phyloP scores from a whole-genome alignment of 92 coral and sea anemone species.

The Porites divaricata region DNA sequence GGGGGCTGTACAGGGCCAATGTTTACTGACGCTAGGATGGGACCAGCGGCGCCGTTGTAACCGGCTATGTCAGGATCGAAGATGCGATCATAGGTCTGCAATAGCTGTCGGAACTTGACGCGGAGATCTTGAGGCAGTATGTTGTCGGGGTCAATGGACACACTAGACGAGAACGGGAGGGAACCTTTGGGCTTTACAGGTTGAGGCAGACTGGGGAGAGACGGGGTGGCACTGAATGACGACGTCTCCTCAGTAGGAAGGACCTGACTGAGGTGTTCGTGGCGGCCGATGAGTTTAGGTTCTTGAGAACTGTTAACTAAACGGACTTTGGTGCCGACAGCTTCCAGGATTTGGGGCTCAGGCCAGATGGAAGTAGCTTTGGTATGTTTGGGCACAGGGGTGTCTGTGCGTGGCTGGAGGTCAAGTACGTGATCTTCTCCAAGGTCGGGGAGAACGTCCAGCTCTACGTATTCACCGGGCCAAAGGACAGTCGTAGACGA shows the following conservation, averaged over 20 bases:
- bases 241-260: slow-evolving; percentile 31
- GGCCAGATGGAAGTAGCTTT: slow-evolving; percentile 57
- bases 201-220: slow-evolving; percentile 19
- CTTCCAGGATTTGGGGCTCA: slow-evolving; percentile 56
- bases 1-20: slow-evolving; percentile 56
- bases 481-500: slow-evolving; percentile 54
- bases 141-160: slow-evolving; percentile 57
- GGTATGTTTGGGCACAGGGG: slow-evolving; percentile 3
- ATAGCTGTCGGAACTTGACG: slow-evolving; percentile 34
- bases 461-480: slow-evolving; percentile 70
- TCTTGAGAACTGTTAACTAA: slow-evolving; percentile 45
- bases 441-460: slow-evolving; percentile 57
- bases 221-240: slow-evolving; percentile 1
- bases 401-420: slow-evolving; percentile 53
- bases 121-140: slow-evolving; percentile 35
- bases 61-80: slow-evolving; percentile 44
- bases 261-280: slow-evolving; percentile 55
- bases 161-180: slow-evolving; percentile 28
- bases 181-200: slow-evolving; percentile 19
- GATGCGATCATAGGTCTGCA: slow-evolving; percentile 31
- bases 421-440: slow-evolving; percentile 43
- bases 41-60: slow-evolving; percentile 55
- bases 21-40: slow-evolving; percentile 32
- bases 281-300: slow-evolving; percentile 47
- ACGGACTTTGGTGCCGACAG: slow-evolving; percentile 53